Conservation (phyloP, 2,888 invertebrate genomes). For the Stegana nigrithorax region DNA sequence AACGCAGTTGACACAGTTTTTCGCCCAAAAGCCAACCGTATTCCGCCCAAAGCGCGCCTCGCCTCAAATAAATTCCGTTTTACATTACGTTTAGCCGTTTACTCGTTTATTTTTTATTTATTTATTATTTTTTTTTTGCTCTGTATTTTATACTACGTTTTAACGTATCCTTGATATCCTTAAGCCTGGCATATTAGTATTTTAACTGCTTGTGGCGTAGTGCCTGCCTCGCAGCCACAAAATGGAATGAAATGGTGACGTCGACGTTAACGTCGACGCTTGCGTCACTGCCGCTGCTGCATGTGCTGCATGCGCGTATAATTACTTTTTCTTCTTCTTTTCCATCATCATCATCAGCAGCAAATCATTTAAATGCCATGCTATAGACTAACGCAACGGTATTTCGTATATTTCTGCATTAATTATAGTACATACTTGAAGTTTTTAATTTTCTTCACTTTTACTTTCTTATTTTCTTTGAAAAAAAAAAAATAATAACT, state of each 20-base stretch:
- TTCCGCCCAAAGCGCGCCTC: background rate
- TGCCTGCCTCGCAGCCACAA: background rate
- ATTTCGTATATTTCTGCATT: too few species aligned
- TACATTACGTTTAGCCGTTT: conserved; percentile 55
- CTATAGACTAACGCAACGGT: conserved; percentile 4
- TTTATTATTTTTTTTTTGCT: background rate
- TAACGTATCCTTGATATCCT: conserved; percentile 14
- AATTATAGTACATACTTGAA: too few species aligned
- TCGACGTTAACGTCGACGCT: background rate
- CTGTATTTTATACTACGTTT: too few species aligned
- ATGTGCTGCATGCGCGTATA: conserved; percentile 32
- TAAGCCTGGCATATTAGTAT: conserved; percentile 15
- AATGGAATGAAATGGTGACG: too few species aligned
- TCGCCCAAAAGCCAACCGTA: background rate
- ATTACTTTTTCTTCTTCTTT: conserved; percentile 30
- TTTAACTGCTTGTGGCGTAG: background rate
- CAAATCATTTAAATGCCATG: background rate
- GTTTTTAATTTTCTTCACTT: conserved; percentile 16
- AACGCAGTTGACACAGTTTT: conserved; percentile 18
- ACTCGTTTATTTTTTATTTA: conserved; percentile 17
- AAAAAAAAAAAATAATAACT: conserved; percentile 15
- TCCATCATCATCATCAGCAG: background rate
- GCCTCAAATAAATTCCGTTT: conserved; percentile 53
- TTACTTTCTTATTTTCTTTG: conserved; percentile 35
- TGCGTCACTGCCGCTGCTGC: background rate